phyloP scores from a whole-genome alignment of 37 sponge, comb jelly and placozoan genomes.

The Ephydatia muelleri region DNA sequence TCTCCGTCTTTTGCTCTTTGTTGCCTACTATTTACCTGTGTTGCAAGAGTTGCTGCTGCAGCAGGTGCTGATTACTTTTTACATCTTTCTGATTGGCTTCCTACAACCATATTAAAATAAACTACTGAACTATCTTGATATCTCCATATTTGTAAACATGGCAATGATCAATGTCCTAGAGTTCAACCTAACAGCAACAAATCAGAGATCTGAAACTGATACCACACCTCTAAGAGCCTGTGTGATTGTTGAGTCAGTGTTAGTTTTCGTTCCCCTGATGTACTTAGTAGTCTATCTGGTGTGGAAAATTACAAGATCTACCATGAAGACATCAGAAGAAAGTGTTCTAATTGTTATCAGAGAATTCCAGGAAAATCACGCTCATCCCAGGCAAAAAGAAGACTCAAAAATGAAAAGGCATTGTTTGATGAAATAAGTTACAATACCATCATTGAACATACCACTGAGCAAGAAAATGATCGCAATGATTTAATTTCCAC shows the following conservation, averaged over 20 bases:
- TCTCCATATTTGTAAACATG: constrained; percentile 50
- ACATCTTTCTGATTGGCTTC: constrained; percentile 16
- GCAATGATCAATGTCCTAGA: constrained; percentile 39
- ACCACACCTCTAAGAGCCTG: not conserved
- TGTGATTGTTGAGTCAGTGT: not conserved
- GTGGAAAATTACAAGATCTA: not conserved
- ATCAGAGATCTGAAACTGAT: not conserved
- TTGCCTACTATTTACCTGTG: constrained; percentile 4
- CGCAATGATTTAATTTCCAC: not conserved
- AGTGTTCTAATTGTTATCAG: not conserved
- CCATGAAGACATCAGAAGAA: not conserved
- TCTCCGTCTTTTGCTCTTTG: constrained; percentile 27
- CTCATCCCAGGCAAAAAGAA: not conserved
- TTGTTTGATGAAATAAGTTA: not conserved
- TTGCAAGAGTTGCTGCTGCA: constrained; percentile 16
- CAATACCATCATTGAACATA: not conserved
- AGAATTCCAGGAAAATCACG: not conserved
- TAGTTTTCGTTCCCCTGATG: constrained; percentile 30
- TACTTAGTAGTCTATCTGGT: constrained; percentile 35
- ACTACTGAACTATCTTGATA: constrained; percentile 47
- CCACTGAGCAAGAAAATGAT: not conserved
- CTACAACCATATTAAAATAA: constrained; percentile 49
- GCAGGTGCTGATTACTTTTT: constrained; percentile 7
- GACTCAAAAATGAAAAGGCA: not conserved
- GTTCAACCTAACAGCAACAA: constrained; percentile 17